Percentiles rank a stretch among this genome's conserved stretches.
phyloP scores from a whole-genome alignment of 2,797 vertebrate genomes.

The Cirrhinus molitorella region DNA sequence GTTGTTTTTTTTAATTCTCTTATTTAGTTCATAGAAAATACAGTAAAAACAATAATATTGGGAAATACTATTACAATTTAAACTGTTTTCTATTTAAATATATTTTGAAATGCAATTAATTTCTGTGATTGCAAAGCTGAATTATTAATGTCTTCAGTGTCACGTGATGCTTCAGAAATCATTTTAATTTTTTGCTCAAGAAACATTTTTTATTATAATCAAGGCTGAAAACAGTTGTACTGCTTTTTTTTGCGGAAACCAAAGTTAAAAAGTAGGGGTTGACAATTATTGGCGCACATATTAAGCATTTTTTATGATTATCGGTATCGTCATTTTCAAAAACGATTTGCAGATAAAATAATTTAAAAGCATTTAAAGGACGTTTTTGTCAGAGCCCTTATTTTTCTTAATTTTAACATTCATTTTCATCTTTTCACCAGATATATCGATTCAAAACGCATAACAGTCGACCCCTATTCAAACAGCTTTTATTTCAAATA shows the following conservation, averaged over 20 bases:
- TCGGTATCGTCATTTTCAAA: no score
- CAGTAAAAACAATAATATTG: neutral
- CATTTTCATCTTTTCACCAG: no score
- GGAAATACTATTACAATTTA: neutral
- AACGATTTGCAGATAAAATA: no score
- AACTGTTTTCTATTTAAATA: neutral
- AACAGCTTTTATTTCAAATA: neutral
- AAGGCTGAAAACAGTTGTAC: neutral
- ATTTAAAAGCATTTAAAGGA: no score
- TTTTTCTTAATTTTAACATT: no score
- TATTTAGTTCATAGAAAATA: neutral
- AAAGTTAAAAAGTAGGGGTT: no score
- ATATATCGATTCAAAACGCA: no score
- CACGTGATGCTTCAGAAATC: neutral
- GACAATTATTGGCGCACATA: no score
- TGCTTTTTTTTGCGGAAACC: neutral
- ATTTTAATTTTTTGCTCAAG: neutral
- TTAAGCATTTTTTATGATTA: no score
- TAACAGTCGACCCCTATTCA: no score
- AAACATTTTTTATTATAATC: neutral
- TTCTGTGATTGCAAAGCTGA: neutral
- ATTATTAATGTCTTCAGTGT: neutral
- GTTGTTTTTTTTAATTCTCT: neutral
- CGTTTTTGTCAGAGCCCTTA: no score
- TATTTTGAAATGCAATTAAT: neutral